These are phyloP conservation scores for Pao palembangensis DNA, from an alignment of 2,113 vertebrate genomes.

Conservation along the genomic window DNA sequence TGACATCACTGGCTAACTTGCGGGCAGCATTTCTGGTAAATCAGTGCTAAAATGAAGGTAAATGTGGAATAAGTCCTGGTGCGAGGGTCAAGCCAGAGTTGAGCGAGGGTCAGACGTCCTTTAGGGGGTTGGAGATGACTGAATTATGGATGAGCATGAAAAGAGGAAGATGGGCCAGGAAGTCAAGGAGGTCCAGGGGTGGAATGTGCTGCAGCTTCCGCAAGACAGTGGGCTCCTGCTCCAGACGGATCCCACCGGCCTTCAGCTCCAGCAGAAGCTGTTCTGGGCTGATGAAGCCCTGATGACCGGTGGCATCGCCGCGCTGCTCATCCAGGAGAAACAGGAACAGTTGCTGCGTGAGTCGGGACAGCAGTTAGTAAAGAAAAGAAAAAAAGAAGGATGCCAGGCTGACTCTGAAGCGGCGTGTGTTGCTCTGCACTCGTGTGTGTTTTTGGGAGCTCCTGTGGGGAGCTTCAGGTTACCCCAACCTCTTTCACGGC, in stretches of 20 bases:
- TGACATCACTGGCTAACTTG: no score
- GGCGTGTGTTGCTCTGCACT: slow-evolving; percentile 31
- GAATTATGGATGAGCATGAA: slow-evolving; percentile 72
- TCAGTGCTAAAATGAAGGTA: no score
- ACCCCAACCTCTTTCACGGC: slow-evolving; percentile 80
- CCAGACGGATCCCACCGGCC: slow-evolving; percentile 61
- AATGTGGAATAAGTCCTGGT: no score
- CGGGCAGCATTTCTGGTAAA: no score
- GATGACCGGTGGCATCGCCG: slow-evolving; percentile 7
- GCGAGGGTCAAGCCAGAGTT: no score
- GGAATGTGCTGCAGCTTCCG: slow-evolving; percentile 46
- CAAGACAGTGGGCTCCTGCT: slow-evolving; percentile 48
- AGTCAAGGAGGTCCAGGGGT: slow-evolving; percentile 69
- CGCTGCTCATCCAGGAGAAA: slow-evolving; percentile 66
- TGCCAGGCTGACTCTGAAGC: neutral
- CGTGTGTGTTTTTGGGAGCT: slow-evolving; percentile 26
- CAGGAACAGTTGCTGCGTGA: slow-evolving; percentile 71
- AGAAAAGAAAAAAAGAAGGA: no score
- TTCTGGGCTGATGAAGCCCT: slow-evolving; percentile 60
- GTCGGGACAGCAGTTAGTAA: neutral
- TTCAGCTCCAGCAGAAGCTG: slow-evolving; percentile 72
- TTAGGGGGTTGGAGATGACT: slow-evolving; percentile 59
- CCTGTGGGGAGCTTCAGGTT: slow-evolving; percentile 74
- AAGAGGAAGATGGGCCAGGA: slow-evolving; percentile 69
- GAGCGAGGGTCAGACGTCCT: slow-evolving; percentile 41